Percentiles rank a stretch among this genome's conserved stretches.
Evolutionary conservation across 2,888 invertebrate species (phyloP).

Genomic region (Pandemis cinnamomeana): DNA sequence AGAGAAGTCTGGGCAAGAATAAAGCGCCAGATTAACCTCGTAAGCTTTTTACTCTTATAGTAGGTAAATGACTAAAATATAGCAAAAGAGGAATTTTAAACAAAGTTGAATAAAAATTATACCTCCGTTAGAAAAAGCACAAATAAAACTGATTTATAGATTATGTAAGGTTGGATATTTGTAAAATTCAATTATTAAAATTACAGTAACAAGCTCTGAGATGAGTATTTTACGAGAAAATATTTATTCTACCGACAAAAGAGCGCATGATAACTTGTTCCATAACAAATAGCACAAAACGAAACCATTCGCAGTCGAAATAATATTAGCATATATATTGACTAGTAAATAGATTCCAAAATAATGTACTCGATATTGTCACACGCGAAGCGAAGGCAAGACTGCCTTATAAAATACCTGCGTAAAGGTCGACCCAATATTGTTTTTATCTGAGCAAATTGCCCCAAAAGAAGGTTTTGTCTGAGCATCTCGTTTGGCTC

Average conservation of each 20-base stretch:
- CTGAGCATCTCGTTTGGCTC: neutral
- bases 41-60: neutral
- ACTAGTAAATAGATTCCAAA: slow-evolving; percentile 39
- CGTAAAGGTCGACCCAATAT: slow-evolving; percentile 32
- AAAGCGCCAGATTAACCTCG: neutral
- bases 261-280: slow-evolving; percentile 25
- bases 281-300: slow-evolving; percentile 35
- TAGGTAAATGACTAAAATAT: neutral
- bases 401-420: slow-evolving; percentile 26
- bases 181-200: neutral
- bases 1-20: neutral
- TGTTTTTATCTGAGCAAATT: slow-evolving; percentile 20
- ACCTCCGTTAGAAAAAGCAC: too few species aligned
- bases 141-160: too few species aligned
- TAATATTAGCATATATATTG: slow-evolving; percentile 41
- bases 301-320: slow-evolving; percentile 38
- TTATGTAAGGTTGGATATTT: neutral
- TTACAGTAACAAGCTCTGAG: too few species aligned
- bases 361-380: slow-evolving; percentile 39
- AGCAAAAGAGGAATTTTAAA: neutral
- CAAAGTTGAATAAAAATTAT: too few species aligned
- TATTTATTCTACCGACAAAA: slow-evolving; percentile 21
- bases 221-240: neutral
- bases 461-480: neutral
- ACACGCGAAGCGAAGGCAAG: slow-evolving; percentile 30